Evolutionary conservation across 2,797 vertebrate species (phyloP).

Genomic region (Bovichtus diacanthus): DNA sequence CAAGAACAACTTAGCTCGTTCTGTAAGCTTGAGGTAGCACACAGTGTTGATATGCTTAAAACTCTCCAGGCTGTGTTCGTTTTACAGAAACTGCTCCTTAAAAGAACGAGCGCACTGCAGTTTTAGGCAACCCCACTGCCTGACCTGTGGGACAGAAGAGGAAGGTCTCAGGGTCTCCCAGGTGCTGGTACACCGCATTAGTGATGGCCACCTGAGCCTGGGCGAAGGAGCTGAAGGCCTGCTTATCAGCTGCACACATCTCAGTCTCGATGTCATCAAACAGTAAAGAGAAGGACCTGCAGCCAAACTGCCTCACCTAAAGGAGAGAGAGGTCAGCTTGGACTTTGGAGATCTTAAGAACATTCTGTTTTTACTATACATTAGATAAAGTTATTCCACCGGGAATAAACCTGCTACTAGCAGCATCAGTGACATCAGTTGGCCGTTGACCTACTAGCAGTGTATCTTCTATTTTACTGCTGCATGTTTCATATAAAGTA

Average conservation of each 20-base stretch:
- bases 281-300: constrained; percentile 95
- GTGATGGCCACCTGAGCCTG: constrained; percentile 95
- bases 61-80: not conserved
- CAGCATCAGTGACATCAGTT: not conserved
- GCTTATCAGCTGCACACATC: constrained; percentile 97
- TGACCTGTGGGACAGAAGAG: constrained; percentile 99
- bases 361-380: not conserved
- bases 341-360: not conserved
- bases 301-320: constrained; percentile 95
- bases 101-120: too few species aligned
- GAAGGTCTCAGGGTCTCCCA: constrained; percentile 92
- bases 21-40: not conserved
- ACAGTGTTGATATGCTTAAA: not conserved
- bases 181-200: constrained; percentile 94
- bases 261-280: constrained; percentile 98
- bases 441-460: not conserved
- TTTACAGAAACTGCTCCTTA: not conserved
- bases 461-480: constrained; percentile 14
- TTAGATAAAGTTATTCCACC: not conserved
- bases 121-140: not conserved
- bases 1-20: not conserved
- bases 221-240: constrained; percentile 95
- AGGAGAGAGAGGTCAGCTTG: not conserved
- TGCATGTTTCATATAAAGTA: constrained; percentile 4
- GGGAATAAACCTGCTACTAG: constrained; percentile 10